Evolutionary conservation across 2,888 invertebrate species (phyloP).

Genomic region (Strigamia maritima): DNA sequence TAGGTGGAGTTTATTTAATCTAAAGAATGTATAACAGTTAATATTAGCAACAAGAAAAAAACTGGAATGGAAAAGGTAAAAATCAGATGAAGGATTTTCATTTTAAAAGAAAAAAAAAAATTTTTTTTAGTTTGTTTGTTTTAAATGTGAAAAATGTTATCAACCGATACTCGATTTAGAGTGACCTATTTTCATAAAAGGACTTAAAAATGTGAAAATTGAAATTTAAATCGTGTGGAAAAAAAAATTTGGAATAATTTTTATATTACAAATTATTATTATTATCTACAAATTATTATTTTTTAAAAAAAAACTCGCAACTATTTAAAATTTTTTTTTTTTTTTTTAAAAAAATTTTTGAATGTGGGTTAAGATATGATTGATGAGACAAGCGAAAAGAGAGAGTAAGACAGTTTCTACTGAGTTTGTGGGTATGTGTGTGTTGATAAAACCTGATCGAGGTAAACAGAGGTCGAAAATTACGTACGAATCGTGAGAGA

Average conservation of each 20-base stretch:
- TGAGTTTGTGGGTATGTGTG: background rate
- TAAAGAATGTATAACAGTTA: background rate
- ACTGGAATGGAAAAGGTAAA: constrained; percentile 19
- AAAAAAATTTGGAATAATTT: background rate
- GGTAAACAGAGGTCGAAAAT: constrained; percentile 29
- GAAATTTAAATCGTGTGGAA: background rate
- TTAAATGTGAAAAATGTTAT: too few relatives aligned
- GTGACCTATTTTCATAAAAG: constrained; percentile 7
- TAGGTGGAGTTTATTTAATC: constrained; percentile 30
- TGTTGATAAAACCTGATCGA: background rate
- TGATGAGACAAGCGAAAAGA: background rate
- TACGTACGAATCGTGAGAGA: constrained; percentile 28
- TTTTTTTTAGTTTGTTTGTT: background rate
- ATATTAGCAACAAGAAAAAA: background rate
- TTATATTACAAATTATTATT: too few relatives aligned
- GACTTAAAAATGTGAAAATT: background rate
- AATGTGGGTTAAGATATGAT: too few relatives aligned
- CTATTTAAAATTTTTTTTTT: too few relatives aligned
- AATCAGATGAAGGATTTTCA: background rate
- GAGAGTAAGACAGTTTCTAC: background rate
- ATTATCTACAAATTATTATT: too few relatives aligned
- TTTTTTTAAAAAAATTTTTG: too few relatives aligned
- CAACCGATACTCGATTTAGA: background rate
- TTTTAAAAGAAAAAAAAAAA: too few relatives aligned
- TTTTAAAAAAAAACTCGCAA: too few relatives aligned